These are phyloP conservation scores for Saccopteryx bilineata DNA, from an alignment of 2,113 vertebrate genomes.

Conservation along the genomic window DNA sequence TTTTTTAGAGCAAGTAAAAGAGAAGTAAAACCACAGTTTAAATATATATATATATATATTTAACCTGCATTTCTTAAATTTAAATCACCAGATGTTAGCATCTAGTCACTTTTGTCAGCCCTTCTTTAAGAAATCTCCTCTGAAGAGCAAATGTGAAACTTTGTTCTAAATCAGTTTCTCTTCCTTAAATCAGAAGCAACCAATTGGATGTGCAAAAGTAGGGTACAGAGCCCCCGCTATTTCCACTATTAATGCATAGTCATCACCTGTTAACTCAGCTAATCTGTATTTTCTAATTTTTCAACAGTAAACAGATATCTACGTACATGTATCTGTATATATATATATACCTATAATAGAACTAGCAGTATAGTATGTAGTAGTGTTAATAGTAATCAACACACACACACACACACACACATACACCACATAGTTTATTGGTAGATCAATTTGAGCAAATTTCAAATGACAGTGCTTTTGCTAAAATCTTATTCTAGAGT, in stretches of 20 bases:
- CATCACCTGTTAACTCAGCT: background rate
- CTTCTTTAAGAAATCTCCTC: slow-evolving; percentile 1
- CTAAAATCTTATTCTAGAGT: slow-evolving; percentile 26
- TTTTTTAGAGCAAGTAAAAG: background rate
- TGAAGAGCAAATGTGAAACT: slow-evolving; percentile 1
- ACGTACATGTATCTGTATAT: too few species aligned
- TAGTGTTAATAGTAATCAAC: background rate
- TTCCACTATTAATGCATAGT: background rate
- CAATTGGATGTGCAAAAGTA: background rate
- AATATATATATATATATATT: background rate
- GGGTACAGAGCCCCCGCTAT: background rate
- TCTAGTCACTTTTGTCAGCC: background rate
- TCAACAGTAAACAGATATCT: background rate
- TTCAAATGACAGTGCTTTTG: background rate
- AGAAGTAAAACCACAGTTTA: background rate
- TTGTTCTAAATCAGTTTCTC: slow-evolving; percentile 11
- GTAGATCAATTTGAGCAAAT: background rate
- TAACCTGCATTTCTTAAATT: slow-evolving; percentile 30
- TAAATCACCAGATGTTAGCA: background rate
- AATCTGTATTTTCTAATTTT: background rate
- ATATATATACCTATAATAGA: background rate
- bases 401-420: background rate
- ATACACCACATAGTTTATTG: background rate
- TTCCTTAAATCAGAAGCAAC: slow-evolving; percentile 29
- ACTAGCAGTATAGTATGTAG: background rate